Evolutionary conservation across 2,797 vertebrate species (phyloP), one percentile per base, ranked within the genome.

Genomic region (Rhabdophis nuchalis): DNA sequence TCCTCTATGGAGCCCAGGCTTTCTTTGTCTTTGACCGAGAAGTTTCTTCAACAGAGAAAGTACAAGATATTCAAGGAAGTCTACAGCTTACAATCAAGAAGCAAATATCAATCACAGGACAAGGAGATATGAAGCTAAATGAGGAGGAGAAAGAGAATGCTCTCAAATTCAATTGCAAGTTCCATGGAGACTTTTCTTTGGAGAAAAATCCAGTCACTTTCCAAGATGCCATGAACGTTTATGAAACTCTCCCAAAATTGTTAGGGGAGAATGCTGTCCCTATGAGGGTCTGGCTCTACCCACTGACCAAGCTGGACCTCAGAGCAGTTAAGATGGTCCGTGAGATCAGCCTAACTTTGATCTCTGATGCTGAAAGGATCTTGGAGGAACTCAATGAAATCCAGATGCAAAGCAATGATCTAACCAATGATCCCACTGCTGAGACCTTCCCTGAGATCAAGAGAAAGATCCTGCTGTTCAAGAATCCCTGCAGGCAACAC

Each of bases 151-250:
- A 92, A 27, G 4, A 29, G 5, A 32, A 5, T 0, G 18, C 16
- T 46, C 4, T 18, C 0, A 89, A 87, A 2, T 88, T 89, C 57
- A 64, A 86, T 0, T 94, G 93, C 50, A 61, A 9, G 36, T 52
- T 93, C 5, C 90, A 94, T 11, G 86, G 41, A 36, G 95, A 95
- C 85, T 90, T 90, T 1, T 93, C 95, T 72, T 85, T 96, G 11
- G 93, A 94, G n/a, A 96, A 50, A 52, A 96, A 96, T 88, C 96
- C 95, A 5, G 90, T 94, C 3, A 93, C 61, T 12, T 96, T 94
- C 87, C 52, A 92, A 46, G 96, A 96, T 85, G 95, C 94, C 18
- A 50, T 94, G 12, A 87, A 94, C 14, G 11, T 94, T 2, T 95
- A 94, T 2, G 1, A 9, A 1, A 56, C 61, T 14, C 90, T 94